Evolutionary conservation across 2,113 vertebrate genomes (phyloP), one percentile per base, ranked within the genome.

Genomic region (Myotis brandtii): DNA sequence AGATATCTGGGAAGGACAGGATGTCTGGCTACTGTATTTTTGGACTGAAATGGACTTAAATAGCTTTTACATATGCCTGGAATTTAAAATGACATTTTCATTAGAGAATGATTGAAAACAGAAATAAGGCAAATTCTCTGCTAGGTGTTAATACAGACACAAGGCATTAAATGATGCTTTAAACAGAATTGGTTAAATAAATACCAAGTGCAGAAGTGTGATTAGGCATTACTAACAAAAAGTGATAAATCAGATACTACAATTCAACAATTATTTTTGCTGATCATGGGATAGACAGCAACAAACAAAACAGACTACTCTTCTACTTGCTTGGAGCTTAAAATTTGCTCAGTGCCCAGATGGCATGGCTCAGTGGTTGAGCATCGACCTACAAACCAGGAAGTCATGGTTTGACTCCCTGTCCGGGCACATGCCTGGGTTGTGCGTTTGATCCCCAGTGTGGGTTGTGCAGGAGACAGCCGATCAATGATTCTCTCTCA

Each of bases 71-170:
- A 75, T 56, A 50, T 84, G 66, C 59, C 77, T 86, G 70, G 50
- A 95, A 95, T 76, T 85, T 75, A 91, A 86, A 87, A 81, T 46
- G 69, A 80, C 54, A 46, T 86, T 69, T 94, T 32, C 80, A 72
- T 64, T 91, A 59, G 10, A 93, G 46, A 73, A 64, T 72, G 67
- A 50, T 72, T 18, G 20, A 76, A 87, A 93, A 48, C 76, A 84
- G 27, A 11, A 66, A 93, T 48, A 86, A 96, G 80, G 21, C 11
- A 76, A 89, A 67, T 59, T 80, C 27, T 75, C 56, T 95, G 12
- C 17, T 62, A 84, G 7, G 14, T 54, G 27, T 76, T 90, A 84
- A 40, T 56, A 52, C 9, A 89, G 9, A 82, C 64, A 72, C 1
- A 84, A 79, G 32, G 77, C 50, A 95, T 37, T 85, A 54, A 70